These are phyloP conservation scores for Ptychodera flava DNA, from an alignment of 35 echinoderm and acorn worm species.

Conservation along the genomic window DNA sequence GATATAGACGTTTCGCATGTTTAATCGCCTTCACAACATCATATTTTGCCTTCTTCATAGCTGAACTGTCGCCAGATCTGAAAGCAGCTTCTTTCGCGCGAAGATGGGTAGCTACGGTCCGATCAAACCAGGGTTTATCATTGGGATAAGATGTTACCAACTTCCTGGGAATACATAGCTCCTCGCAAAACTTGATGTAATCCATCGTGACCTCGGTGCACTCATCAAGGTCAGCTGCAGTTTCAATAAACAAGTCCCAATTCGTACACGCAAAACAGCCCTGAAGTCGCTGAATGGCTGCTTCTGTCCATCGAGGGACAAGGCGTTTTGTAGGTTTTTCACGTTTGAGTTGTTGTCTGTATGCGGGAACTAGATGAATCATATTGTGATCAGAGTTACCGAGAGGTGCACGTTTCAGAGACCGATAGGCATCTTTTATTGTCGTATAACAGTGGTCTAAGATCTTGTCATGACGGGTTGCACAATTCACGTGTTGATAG, in stretches of 20 bases:
- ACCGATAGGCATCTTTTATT: neutral
- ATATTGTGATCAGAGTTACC: slow-evolving; percentile 23
- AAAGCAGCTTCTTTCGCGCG: neutral
- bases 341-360: slow-evolving; percentile 14
- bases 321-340: neutral
- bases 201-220: slow-evolving; percentile 6
- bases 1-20: neutral
- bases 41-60: slow-evolving; percentile 1
- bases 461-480: neutral
- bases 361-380: slow-evolving; percentile 14
- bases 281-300: neutral
- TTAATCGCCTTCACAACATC: neutral
- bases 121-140: slow-evolving; percentile 33
- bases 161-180: neutral
- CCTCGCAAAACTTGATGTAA: slow-evolving; percentile 19
- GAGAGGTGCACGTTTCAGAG: slow-evolving; percentile 14
- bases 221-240: neutral
- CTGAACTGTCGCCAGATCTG: neutral
- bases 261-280: neutral
- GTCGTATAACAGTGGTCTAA: neutral
- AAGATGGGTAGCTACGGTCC: neutral
- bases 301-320: neutral
- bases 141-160: slow-evolving; percentile 8
- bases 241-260: neutral
- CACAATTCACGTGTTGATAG: neutral